These are phyloP conservation scores for Pristionchus fissidentatus DNA, from an alignment of 2,888 invertebrate species.

Conservation along the genomic window DNA sequence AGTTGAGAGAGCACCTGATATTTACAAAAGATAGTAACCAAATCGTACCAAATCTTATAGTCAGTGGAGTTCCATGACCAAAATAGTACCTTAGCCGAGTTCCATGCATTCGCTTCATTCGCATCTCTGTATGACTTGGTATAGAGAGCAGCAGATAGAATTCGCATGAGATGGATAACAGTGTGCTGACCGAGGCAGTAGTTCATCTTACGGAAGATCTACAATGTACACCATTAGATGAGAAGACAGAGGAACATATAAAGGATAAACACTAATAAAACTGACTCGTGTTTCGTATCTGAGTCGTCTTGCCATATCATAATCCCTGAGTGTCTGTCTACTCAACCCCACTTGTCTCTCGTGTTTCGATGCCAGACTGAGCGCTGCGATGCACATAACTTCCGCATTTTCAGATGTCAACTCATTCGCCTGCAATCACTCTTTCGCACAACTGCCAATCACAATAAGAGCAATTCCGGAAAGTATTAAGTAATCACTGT, in stretches of 20 bases:
- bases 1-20: slow-evolving; percentile 41
- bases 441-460: neutral
- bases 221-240: neutral
- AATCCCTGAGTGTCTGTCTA: neutral
- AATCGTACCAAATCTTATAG: neutral
- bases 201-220: slow-evolving; percentile 5
- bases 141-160: slow-evolving; percentile 19
- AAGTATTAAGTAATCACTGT: too few species aligned
- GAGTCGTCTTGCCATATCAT: neutral
- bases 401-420: slow-evolving; percentile 1
- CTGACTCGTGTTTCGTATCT: neutral
- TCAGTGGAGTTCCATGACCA: too few species aligned
- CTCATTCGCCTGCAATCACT: neutral
- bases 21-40: neutral
- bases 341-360: slow-evolving; percentile 26
- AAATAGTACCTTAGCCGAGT: slow-evolving; percentile 25
- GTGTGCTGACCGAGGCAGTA: slow-evolving; percentile 13
- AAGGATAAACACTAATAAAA: neutral
- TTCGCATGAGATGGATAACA: slow-evolving; percentile 21
- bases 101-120: slow-evolving; percentile 14
- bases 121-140: neutral
- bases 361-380: slow-evolving; percentile 17
- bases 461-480: too few species aligned
- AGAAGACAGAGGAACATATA: too few species aligned
- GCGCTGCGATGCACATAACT: slow-evolving; percentile 25